Base-by-base conservation (phyloP, 1,140 invertebrate species). In the Campoletis sonorensis region DNA sequence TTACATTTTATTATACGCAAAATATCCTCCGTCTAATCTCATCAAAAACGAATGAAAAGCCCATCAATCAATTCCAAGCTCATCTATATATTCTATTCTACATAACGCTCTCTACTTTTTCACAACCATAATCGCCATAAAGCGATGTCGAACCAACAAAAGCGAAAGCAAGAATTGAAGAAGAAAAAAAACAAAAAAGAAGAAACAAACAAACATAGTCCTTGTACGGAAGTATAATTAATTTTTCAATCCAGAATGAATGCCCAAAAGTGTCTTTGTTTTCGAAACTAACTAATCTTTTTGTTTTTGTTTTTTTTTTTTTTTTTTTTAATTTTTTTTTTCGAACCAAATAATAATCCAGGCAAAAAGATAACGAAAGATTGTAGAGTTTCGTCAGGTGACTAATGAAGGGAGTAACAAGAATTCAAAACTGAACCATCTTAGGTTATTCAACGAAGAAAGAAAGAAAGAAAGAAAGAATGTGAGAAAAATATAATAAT, bases 401-500 rank as follows among this genome's bases (percentile, higher is more conserved):
- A 73, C n/a, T 77, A 51, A 67, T 51, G 0, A n/a, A n/a, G 61
- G 45, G 30, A 33, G 54, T 45, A 72, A 80, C 21, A 16, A 79
- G 16, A 11, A 75, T 23, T 23, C 30, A 80, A 76, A 77, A 58
- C 7, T 45, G 27, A 79, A 82, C 33, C 70, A 79, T 82, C 54
- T 75, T 79, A 73, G 71, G 11, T 79, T 27, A 79, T 82, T 76
- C 79, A 82, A 80, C 73, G 81, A 80, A 80, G 72, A 40, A 67
- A 58, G 21, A 58, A 58, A 21, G 23, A 49, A 8, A 21, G 71
- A 1, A 58, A 58, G 8, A 30, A 54, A 75, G 10, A 75, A n/a
- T n/a, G n/a, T n/a, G n/a, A n/a, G n/a, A n/a, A n/a, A n/a, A n/a
- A n/a, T n/a, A n/a, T n/a, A 67, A 67, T 7, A 67, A 30, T 15